Evolutionary conservation across 2,797 vertebrate genomes (phyloP).

Genomic region (Galago senegalensis): DNA sequence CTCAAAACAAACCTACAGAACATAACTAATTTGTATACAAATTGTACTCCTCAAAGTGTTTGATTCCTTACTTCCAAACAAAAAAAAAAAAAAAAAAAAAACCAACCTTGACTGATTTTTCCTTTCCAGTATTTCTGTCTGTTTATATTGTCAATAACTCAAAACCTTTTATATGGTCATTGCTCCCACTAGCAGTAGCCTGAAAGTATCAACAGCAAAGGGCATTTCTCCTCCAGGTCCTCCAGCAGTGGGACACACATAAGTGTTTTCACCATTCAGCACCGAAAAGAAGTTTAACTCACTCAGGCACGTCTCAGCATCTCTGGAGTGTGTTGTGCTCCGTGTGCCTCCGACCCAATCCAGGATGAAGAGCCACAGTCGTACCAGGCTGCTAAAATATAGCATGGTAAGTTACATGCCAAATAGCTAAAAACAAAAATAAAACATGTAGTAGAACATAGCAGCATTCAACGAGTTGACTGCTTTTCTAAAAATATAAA

Average conservation of each 20-base stretch:
- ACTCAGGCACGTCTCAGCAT: neutral
- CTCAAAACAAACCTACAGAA: neutral
- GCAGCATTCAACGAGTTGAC: neutral
- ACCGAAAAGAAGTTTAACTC: neutral
- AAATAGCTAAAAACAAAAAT: slow-evolving; percentile 13
- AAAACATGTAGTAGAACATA: neutral
- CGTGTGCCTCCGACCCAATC: neutral
- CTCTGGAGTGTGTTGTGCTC: neutral
- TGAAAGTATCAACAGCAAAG: neutral
- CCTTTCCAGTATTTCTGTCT: neutral
- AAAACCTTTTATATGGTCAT: neutral
- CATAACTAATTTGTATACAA: neutral
- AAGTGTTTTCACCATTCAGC: neutral
- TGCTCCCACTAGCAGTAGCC: neutral
- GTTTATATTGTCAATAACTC: neutral
- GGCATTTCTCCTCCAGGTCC: neutral
- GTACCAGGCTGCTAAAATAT: fast-evolving
- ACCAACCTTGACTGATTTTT: neutral
- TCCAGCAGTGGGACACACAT: neutral
- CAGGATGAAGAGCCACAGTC: neutral
- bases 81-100: neutral
- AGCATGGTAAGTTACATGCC: neutral
- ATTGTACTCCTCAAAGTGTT: neutral
- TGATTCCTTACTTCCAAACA: neutral
- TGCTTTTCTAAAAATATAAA: slow-evolving; percentile 19